Percentiles rank a stretch among this genome's conserved stretches.
Conservation (phyloP, 2,113 vertebrate species). For the Thunnus thynnus region DNA sequence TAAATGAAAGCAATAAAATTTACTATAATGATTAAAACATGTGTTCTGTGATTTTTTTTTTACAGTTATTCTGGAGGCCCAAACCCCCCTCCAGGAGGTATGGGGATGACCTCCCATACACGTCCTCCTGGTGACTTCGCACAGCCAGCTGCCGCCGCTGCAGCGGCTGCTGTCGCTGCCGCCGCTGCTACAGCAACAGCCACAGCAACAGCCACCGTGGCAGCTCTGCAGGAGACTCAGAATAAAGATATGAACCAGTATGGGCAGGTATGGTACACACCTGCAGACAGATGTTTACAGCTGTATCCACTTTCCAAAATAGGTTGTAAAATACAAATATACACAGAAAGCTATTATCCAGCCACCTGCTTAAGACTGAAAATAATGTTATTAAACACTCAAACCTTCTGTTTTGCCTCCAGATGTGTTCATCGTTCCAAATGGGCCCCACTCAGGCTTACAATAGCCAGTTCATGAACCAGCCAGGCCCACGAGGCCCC, state of each 20-base stretch:
- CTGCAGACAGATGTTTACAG: conserved; percentile 14
- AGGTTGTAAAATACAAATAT: not conserved
- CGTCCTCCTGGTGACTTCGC: conserved; percentile 94
- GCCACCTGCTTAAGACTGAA: not conserved
- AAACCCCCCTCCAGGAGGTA: conserved; percentile 90
- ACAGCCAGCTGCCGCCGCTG: conserved; percentile 95
- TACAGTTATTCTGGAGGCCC: conserved; percentile 95
- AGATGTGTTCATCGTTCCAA: conserved; percentile 99
- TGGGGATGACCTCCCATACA: conserved; percentile 95
- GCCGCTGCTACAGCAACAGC: conserved; percentile 96
- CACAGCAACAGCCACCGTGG: conserved; percentile 96
- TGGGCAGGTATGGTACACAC: conserved; percentile 89
- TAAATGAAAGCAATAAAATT: not conserved
- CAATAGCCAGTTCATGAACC: conserved; percentile 99
- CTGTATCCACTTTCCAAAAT: conserved; percentile 5
- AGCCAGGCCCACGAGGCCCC: conserved; percentile 94
- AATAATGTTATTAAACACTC: conserved; percentile 15
- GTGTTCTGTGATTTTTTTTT: conserved; percentile 16
- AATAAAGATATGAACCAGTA: conserved; percentile 99
- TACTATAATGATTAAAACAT: conserved; percentile 18
- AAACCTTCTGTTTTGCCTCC: conserved; percentile 79
- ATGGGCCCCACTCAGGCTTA: conserved; percentile 98
- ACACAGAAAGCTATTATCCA: conserved; percentile 2
- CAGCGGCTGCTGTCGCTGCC: conserved; percentile 93
- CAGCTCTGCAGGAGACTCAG: conserved; percentile 97